Evolutionary conservation across 2,113 vertebrate species (phyloP).

Genomic region (Sterrhoptilus dennistouni): DNA sequence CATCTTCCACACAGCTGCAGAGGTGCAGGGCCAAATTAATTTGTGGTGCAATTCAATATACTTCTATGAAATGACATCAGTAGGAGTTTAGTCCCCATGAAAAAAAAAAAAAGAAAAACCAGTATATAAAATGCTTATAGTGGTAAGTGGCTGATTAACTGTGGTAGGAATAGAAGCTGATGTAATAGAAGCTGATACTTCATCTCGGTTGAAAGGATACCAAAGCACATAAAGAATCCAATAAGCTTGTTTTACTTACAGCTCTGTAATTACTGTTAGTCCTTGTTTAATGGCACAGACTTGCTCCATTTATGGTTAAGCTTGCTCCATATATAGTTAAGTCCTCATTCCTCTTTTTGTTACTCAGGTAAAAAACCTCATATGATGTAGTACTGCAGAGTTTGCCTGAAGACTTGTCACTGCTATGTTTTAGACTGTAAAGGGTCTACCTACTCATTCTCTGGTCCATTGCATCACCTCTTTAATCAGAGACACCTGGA

Average conservation of each 20-base stretch:
- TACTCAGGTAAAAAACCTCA: not conserved
- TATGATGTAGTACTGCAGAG: not conserved
- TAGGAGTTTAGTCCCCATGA: not conserved
- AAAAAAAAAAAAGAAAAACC: not conserved
- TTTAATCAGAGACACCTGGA: not conserved
- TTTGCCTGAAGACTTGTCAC: not conserved
- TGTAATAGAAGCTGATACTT: not conserved
- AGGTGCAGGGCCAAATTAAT: slow-evolving; percentile 63
- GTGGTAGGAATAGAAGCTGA: not conserved
- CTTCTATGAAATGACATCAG: not conserved
- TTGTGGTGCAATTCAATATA: slow-evolving; percentile 26
- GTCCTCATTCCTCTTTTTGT: not conserved
- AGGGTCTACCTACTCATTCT: not conserved
- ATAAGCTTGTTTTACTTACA: not conserved
- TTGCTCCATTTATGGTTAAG: not conserved
- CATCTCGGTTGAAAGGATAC: not conserved
- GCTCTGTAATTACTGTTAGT: not conserved
- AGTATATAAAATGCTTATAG: not conserved
- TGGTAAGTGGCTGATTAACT: not conserved
- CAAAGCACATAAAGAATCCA: not conserved
- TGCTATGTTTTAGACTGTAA: not conserved
- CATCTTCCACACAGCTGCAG: slow-evolving; percentile 65
- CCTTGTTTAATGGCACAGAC: not conserved
- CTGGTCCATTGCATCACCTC: not conserved
- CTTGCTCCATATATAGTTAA: not conserved